Conservation (phyloP, 2,888 invertebrate species). For the Drosophila prolongata region DNA sequence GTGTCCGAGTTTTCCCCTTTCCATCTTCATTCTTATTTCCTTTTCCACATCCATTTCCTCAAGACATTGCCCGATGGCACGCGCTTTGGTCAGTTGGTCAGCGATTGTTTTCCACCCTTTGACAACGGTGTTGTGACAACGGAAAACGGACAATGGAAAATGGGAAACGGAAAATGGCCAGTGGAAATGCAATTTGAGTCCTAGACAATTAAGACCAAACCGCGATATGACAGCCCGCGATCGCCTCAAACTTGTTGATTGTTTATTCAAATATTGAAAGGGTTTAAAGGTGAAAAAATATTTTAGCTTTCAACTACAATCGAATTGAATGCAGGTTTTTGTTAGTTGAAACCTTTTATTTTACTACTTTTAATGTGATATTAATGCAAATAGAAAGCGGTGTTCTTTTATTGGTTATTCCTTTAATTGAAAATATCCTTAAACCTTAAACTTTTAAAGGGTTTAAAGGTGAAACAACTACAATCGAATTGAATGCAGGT, state of each 20-base stretch:
- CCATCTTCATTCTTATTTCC: slow-evolving; percentile 1
- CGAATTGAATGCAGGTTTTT: no score
- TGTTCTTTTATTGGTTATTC: no score
- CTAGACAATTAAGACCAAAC: slow-evolving; percentile 33
- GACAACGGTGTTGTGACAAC: slow-evolving; percentile 62
- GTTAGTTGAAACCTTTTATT: no score
- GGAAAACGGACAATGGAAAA: slow-evolving; percentile 23
- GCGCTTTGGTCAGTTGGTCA: slow-evolving; percentile 44
- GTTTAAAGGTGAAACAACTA: not conserved
- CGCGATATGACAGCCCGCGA: slow-evolving; percentile 30
- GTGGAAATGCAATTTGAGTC: slow-evolving; percentile 22
- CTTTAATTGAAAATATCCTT: no score
- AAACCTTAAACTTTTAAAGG: no score
- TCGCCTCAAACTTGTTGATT: not conserved
- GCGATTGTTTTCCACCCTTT: slow-evolving; percentile 25
- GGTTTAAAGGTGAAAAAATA: not conserved
- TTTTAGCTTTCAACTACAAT: no score
- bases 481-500: no score
- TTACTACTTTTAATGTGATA: no score
- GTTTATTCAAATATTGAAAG: not conserved
- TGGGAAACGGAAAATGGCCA: not conserved
- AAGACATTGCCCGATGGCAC: slow-evolving; percentile 48
- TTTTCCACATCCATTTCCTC: not conserved
- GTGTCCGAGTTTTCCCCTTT: slow-evolving; percentile 9
- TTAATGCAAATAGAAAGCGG: no score